A percentile compares a stretch with the other conserved stretches of the same genome.
Evolutionary conservation across 2,797 vertebrate species (phyloP).

Genomic region (Sandelia bainsii): DNA sequence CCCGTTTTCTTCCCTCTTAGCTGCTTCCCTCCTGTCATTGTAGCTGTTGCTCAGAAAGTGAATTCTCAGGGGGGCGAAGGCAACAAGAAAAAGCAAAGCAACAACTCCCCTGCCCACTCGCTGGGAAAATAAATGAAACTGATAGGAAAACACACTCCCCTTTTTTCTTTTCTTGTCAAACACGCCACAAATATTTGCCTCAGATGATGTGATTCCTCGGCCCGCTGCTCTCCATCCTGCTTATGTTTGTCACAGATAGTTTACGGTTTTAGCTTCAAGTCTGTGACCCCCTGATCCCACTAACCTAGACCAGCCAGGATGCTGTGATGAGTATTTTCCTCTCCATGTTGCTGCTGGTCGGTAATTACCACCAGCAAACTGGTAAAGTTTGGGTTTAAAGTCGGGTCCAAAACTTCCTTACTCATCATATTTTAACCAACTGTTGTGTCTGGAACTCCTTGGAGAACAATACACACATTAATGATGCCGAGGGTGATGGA

Average conservation of each 20-base stretch:
- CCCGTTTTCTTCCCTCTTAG: conserved; percentile 23
- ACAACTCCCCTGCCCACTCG: neutral
- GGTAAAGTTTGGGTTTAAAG: neutral
- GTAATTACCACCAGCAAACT: conserved; percentile 6
- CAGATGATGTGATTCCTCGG: conserved; percentile 19
- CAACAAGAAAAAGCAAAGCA: neutral
- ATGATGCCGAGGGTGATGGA: conserved; percentile 28
- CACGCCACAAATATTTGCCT: conserved; percentile 33
- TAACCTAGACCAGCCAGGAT: neutral
- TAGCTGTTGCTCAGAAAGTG: neutral
- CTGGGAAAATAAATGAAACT: conserved; percentile 38
- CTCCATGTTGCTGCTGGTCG: neutral
- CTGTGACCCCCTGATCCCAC: neutral
- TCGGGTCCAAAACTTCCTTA: neutral
- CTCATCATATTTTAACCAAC: conserved; percentile 10
- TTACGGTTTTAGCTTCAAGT: conserved; percentile 25
- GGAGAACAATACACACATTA: conserved; percentile 27
- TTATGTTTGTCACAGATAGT: neutral
- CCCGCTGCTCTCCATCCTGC: conserved; percentile 15
- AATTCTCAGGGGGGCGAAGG: conserved; percentile 14
- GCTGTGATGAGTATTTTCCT: conserved; percentile 20
- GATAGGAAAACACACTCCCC: conserved; percentile 16
- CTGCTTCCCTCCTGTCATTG: conserved; percentile 17
- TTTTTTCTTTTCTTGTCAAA: conserved; percentile 11
- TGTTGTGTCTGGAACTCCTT: conserved; percentile 31